Percentiles rank a stretch among this genome's conserved stretches.
Conservation (phyloP, 2,797 vertebrate species). For the Liasis olivaceus region DNA sequence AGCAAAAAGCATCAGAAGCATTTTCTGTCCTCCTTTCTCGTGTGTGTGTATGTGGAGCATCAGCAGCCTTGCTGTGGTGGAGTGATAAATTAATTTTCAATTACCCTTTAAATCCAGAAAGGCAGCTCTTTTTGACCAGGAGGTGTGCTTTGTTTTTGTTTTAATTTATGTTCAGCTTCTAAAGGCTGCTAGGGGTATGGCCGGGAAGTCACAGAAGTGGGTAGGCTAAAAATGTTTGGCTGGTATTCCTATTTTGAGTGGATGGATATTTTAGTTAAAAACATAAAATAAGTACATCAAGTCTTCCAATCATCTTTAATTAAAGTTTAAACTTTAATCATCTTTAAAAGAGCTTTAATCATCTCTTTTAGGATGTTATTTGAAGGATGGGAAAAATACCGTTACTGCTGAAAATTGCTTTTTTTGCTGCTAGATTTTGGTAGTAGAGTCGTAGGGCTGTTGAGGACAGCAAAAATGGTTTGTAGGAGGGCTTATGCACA, state of each 20-base stretch:
- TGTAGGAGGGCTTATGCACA: background rate
- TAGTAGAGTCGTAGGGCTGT: background rate
- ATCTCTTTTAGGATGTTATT: background rate
- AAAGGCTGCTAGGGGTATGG: background rate
- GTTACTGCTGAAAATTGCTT: background rate
- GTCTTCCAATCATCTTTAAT: no score
- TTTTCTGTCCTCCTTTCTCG: no score
- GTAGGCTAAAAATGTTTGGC: background rate
- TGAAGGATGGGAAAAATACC: background rate
- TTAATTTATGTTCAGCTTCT: background rate
- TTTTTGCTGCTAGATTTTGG: background rate
- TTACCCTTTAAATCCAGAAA: background rate
- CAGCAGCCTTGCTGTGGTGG: no score
- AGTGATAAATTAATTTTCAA: no score
- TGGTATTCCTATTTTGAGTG: background rate
- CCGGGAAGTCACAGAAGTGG: background rate
- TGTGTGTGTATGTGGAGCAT: no score
- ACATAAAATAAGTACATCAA: background rate
- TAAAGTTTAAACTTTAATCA: no score
- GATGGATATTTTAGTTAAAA: background rate
- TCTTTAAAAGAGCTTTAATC: background rate
- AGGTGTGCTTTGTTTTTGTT: background rate
- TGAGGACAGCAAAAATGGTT: background rate
- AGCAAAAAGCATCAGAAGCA: background rate
- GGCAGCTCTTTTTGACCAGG: background rate